A percentile compares a stretch with the other conserved stretches of the same genome.
Conservation (phyloP, 2,888 invertebrate species). For the Napeogenes inachia region DNA sequence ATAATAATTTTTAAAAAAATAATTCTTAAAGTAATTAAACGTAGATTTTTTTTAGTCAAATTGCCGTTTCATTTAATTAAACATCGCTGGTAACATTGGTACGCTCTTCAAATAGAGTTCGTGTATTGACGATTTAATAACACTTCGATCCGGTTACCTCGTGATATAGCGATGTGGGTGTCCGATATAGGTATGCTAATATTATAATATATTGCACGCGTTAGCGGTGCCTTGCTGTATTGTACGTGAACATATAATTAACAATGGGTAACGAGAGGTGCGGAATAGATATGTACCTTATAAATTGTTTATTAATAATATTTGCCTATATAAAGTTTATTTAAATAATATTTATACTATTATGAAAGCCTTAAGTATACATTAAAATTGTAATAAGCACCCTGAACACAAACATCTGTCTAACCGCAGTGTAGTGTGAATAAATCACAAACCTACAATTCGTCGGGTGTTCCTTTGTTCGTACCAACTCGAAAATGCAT, state of each 20-base stretch:
- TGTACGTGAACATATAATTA: slow-evolving; percentile 5
- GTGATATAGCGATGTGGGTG: slow-evolving; percentile 72
- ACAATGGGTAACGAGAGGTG: background rate
- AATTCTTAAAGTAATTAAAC: too few relatives aligned
- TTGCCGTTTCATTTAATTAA: slow-evolving; percentile 38
- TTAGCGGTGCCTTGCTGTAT: slow-evolving; percentile 43
- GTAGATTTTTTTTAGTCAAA: too few relatives aligned
- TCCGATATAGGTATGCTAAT: slow-evolving; percentile 70
- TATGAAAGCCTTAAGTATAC: too few relatives aligned
- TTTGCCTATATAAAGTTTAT: too few relatives aligned
- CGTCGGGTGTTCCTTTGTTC: slow-evolving; percentile 54
- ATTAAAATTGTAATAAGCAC: background rate
- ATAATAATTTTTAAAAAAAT: too few relatives aligned
- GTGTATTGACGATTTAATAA: slow-evolving; percentile 77
- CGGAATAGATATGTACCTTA: too few relatives aligned
- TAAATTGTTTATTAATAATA: too few relatives aligned
- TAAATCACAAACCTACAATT: slow-evolving; percentile 61
- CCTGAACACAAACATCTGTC: slow-evolving; percentile 39
- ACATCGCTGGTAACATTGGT: slow-evolving; percentile 49
- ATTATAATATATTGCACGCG: slow-evolving; percentile 43
- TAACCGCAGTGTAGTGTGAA: slow-evolving; percentile 41
- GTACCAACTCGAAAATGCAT: slow-evolving; percentile 71
- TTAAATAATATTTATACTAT: too few relatives aligned
- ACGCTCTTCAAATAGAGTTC: slow-evolving; percentile 65
- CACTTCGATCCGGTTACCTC: slow-evolving; percentile 67